Evolutionary conservation across 92 coral and sea anemone species (phyloP).

Genomic region (Epizoanthus illoricatus): DNA sequence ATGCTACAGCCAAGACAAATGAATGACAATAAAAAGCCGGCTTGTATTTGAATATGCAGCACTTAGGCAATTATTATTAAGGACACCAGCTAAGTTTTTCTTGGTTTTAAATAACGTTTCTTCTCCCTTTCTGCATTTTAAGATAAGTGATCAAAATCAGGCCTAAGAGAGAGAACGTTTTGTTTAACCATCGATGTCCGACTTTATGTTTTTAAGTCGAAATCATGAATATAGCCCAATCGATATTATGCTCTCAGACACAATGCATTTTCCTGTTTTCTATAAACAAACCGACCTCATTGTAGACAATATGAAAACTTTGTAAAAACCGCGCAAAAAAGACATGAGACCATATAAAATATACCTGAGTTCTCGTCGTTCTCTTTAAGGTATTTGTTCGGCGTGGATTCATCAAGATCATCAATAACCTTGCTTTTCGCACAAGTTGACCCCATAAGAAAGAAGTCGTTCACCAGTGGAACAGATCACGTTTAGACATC

Average conservation of each 20-base stretch:
- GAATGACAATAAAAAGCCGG: constrained; percentile 29
- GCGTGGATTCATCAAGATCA: constrained; percentile 9
- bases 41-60: constrained; percentile 32
- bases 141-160: not conserved
- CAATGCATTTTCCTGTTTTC: constrained; percentile 39
- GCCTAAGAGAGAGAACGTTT: not conserved
- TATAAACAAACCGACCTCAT: constrained; percentile 35
- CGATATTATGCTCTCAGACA: constrained; percentile 9
- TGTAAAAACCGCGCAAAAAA: constrained; percentile 6
- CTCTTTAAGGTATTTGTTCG: constrained; percentile 34
- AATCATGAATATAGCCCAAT: not conserved
- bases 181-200: not conserved
- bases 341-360: not conserved
- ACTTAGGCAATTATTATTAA: constrained; percentile 24
- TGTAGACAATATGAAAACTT: constrained; percentile 8
- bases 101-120: constrained; percentile 6
- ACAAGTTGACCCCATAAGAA: constrained; percentile 39
- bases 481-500: constrained; percentile 9
- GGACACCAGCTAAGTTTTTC: not conserved
- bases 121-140: not conserved
- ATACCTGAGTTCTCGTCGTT: constrained; percentile 41
- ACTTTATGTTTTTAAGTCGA: not conserved
- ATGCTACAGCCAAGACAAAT: constrained; percentile 9
- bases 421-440: constrained; percentile 15
- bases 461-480: not conserved